Evolutionary conservation across 1,140 invertebrate species (phyloP).

Genomic region (Dreissena polymorpha): DNA sequence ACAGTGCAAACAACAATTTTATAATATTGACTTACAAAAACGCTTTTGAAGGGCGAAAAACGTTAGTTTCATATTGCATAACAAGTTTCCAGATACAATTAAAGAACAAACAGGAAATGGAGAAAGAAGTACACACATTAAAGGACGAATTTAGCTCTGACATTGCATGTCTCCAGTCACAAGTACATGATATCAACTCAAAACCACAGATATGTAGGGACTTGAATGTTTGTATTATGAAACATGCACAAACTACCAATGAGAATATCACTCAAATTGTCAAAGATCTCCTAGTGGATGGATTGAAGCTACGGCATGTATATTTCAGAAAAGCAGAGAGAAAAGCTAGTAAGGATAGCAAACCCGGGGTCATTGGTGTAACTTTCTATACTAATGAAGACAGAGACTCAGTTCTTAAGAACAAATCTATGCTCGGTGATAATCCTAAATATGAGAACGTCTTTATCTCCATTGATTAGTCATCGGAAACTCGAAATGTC

Average conservation of each 20-base stretch:
- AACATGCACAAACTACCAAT: slow-evolving; percentile 15
- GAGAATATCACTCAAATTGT: slow-evolving; percentile 27
- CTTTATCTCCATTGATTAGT: slow-evolving; percentile 3
- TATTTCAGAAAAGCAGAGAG: not conserved
- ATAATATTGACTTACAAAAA: too few relatives aligned
- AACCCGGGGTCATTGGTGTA: slow-evolving; percentile 11
- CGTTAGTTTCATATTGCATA: too few relatives aligned
- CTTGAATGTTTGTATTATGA: slow-evolving; percentile 15
- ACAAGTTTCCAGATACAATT: too few relatives aligned
- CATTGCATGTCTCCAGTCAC: slow-evolving; percentile 8
- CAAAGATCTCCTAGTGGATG: slow-evolving; percentile 12
- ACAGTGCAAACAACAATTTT: too few relatives aligned
- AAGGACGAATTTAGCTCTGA: not conserved
- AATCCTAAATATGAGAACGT: not conserved
- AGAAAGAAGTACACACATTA: too few relatives aligned
- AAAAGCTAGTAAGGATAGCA: slow-evolving; percentile 21
- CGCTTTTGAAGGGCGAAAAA: too few relatives aligned
- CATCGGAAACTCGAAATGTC: not conserved
- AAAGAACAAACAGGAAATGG: too few relatives aligned
- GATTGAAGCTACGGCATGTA: slow-evolving; percentile 17
- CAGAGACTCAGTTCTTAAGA: slow-evolving; percentile 1
- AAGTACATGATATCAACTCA: not conserved
- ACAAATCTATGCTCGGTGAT: not conserved
- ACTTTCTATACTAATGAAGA: not conserved
- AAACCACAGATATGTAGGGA: not conserved